Base-by-base conservation (phyloP, 1,140 invertebrate genomes). In the Drosophila eugracilis region DNA sequence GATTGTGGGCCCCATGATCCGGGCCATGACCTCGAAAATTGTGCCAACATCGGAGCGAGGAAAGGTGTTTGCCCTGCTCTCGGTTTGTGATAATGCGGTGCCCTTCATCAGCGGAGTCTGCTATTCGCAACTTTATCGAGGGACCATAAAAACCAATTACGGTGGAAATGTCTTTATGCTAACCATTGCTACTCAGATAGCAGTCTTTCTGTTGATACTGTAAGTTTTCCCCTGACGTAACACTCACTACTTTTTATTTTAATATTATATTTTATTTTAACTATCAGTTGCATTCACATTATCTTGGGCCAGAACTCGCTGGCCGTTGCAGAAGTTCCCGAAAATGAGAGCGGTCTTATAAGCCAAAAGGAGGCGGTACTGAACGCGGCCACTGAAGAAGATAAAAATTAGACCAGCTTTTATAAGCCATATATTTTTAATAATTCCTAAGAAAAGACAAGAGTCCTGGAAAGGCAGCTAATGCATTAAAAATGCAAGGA, bases 51-150 rank as follows among this genome's bases (percentile, higher is more conserved):
- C 93, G 24, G 95, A 96, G 90, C 93, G 95, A 93, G 96, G 95
- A 94, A 96, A 96, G 88, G 93, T 95, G 3, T 96, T 95, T 78
- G 94, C 95, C 0, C 92, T 96, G 41, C 90, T 96, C 4, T 94
- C 95, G 0, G 95, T 96, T 1, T 96, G 95, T 70, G 95, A 96
- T 78, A 96, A 95, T 77, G 94, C 95, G 0, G 94, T 96, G 7
- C 95, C 95, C 1, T 91, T 96, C 52, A 92, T 96, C 42, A 95
- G 95, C 9, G 94, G 95, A 0, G 91, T 94, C 1, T 89, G 96
- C 21, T 96, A 96, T 75, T 93, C 94, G 14, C 95, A 96, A 80
- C 84, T 96, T 12, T 96, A 96, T 86, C 94, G 94, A 41, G 93
- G 93, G 0, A 95, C 95, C 0, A 92, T 95, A 12, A 70, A 32